These are phyloP conservation scores for Megalops cyprinoides DNA, from an alignment of 2,797 vertebrate genomes.

Conservation along the genomic window DNA sequence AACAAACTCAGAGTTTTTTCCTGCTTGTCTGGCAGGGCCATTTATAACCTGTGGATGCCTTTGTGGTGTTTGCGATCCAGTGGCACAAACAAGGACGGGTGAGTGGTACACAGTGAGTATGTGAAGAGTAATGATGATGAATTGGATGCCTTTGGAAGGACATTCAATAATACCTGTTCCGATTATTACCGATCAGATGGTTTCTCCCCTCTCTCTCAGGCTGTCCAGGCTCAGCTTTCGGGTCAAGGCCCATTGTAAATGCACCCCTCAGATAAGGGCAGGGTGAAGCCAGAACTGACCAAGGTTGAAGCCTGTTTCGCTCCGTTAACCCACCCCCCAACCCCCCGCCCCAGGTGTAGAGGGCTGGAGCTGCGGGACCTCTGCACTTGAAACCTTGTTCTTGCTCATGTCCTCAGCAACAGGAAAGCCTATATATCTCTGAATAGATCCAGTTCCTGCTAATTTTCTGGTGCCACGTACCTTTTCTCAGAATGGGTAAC, in stretches of 20 bases:
- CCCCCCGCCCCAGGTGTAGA: not conserved
- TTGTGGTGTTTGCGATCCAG: constrained; percentile 1
- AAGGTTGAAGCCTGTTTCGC: not conserved
- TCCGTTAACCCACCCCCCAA: not conserved
- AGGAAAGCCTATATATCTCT: not conserved
- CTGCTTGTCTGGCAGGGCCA: constrained; percentile 35
- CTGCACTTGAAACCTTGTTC: not conserved
- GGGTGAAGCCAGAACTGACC: not conserved
- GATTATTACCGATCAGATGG: not conserved
- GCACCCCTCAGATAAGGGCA: constrained; percentile 12
- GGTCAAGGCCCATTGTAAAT: constrained; percentile 30
- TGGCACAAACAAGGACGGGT: constrained; percentile 2
- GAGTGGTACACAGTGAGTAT: not conserved
- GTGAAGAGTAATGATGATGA: constrained; percentile 40
- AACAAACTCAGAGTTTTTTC: constrained; percentile 28
- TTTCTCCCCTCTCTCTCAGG: not conserved
- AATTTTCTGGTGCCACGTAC: constrained; percentile 27
- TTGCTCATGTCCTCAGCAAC: not conserved
- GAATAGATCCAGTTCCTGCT: not conserved
- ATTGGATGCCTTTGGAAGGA: constrained; percentile 36
- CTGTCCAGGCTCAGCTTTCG: not conserved
- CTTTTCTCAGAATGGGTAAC: constrained; percentile 29
- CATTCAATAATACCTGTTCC: constrained; percentile 13
- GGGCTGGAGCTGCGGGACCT: not conserved
- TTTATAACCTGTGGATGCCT: constrained; percentile 35